Evolutionary conservation across 2,797 vertebrate species (phyloP).

Genomic region (Mustela erminea): DNA sequence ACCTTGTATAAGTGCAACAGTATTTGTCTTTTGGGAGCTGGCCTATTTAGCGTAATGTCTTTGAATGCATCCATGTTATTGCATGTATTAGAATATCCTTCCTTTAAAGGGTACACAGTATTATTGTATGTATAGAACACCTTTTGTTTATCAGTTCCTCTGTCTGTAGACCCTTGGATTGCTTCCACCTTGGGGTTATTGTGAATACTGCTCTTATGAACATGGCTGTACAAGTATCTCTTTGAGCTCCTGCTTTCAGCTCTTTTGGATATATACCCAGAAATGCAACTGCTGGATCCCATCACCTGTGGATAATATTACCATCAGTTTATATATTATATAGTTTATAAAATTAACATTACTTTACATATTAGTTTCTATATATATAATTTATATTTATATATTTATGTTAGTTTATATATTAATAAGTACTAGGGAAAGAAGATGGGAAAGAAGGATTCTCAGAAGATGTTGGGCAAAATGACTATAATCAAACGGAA

Average conservation of each 20-base stretch:
- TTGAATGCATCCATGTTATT: neutral
- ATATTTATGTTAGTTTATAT: neutral
- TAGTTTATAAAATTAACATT: neutral
- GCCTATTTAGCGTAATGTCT: neutral
- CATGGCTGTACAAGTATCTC: neutral
- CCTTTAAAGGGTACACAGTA: neutral
- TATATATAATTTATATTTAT: neutral
- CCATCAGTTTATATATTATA: neutral
- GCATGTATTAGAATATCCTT: neutral
- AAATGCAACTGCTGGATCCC: neutral
- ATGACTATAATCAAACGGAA: neutral
- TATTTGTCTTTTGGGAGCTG: neutral
- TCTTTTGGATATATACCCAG: neutral
- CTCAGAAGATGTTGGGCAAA: neutral
- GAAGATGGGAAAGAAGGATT: neutral
- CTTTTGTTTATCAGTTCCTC: neutral
- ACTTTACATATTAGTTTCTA: neutral
- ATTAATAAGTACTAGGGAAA: neutral
- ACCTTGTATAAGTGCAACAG: neutral
- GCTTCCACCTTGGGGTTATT: neutral
- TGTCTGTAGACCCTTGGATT: neutral
- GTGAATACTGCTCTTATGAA: neutral
- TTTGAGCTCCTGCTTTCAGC: neutral
- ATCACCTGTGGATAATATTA: neutral
- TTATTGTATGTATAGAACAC: neutral